Percentiles rank a stretch among this genome's conserved stretches.
These are phyloP conservation scores for Lissocephala sabroskyi DNA, from an alignment of 2,888 invertebrate species.

Conservation along the genomic window DNA sequence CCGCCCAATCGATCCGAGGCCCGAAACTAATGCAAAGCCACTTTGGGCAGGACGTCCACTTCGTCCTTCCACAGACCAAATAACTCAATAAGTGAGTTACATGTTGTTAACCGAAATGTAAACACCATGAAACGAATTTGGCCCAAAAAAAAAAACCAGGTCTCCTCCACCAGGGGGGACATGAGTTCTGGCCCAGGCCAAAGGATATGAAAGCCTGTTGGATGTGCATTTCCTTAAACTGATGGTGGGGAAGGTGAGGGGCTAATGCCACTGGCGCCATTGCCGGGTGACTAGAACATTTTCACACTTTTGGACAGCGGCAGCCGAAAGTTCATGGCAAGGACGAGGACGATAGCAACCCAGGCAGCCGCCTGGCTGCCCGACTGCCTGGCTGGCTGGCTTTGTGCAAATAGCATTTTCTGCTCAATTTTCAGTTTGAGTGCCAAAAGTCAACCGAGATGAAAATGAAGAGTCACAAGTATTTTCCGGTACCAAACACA, in stretches of 20 bases:
- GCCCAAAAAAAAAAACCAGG: constrained; percentile 10
- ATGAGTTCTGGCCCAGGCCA: no score
- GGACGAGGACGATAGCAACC: background rate
- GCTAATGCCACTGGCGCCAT: background rate
- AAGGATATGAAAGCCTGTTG: no score
- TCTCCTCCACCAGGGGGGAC: no score
- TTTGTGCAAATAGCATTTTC: constrained; percentile 22
- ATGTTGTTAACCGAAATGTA: constrained; percentile 55
- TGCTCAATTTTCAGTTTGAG: constrained; percentile 24
- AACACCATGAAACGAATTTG: constrained; percentile 42
- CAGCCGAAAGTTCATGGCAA: background rate
- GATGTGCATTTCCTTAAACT: constrained; percentile 4
- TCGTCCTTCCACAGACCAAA: constrained; percentile 27
- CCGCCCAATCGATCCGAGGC: no score
- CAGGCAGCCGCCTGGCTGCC: no score
- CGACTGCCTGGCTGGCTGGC: no score
- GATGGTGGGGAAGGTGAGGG: no score
- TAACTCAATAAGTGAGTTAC: constrained; percentile 55
- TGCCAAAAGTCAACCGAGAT: constrained; percentile 28
- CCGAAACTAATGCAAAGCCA: constrained; percentile 15
- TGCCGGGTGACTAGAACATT: constrained; percentile 1
- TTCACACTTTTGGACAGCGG: constrained; percentile 13
- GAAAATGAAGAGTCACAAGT: constrained; percentile 61
- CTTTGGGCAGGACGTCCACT: constrained; percentile 3
- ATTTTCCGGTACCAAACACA: constrained; percentile 48